phyloP scores from a whole-genome alignment of 2,113 vertebrate species.

The Cairina moschata region DNA sequence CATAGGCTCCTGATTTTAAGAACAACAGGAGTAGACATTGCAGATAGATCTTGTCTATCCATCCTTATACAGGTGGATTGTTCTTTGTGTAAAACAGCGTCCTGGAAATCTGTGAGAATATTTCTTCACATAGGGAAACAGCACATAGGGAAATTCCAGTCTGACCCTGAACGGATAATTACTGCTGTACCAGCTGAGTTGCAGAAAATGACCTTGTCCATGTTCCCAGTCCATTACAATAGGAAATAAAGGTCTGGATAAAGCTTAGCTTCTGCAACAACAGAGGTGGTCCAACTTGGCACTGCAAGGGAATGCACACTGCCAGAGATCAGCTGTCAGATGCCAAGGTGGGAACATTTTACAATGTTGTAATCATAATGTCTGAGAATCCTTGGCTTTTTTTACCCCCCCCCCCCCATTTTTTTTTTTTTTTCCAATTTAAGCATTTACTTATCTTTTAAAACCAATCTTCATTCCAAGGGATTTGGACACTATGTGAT shows the following conservation, averaged over 20 bases:
- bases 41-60: not conserved
- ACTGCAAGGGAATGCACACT: fast-evolving
- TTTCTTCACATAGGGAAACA: not conserved
- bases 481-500: not conserved
- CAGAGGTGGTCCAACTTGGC: not conserved
- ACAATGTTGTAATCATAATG: not conserved
- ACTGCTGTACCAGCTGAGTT: not conserved
- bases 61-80: not conserved
- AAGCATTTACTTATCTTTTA: not conserved
- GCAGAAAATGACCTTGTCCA: not conserved
- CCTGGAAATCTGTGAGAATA: not conserved
- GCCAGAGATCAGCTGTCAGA: not conserved
- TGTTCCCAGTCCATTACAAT: not conserved
- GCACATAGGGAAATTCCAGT: not conserved
- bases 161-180: not conserved
- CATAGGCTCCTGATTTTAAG: not conserved
- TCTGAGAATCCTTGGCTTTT: not conserved
- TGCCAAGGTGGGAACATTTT: not conserved
- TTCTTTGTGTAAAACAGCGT: not conserved
- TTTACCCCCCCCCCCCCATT: too few relatives aligned
- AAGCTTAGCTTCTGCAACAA: not conserved
- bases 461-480: not conserved
- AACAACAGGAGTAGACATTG: not conserved
- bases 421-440: not conserved
- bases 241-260: not conserved